phyloP scores from a whole-genome alignment of 2,113 vertebrate genomes.

The Piprites chloris region DNA sequence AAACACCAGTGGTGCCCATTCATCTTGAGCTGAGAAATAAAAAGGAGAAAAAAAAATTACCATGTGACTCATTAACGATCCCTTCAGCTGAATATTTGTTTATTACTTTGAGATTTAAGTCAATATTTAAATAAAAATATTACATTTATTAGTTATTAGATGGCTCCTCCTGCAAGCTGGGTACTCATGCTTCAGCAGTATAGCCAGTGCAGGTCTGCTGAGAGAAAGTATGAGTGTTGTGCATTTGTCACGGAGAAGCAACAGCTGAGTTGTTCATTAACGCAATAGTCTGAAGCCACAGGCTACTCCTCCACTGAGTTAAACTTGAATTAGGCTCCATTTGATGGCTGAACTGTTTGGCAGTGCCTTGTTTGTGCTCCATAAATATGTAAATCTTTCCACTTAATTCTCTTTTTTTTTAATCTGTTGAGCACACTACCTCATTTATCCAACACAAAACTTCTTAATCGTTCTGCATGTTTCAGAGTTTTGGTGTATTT shows the following conservation, averaged over 20 bases:
- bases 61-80: background rate
- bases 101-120: background rate
- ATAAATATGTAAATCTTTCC: slow-evolving; percentile 4
- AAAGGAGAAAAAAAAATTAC: background rate
- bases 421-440: background rate
- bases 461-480: background rate
- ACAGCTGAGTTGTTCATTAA: slow-evolving; percentile 13
- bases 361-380: background rate
- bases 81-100: background rate
- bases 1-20: background rate
- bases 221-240: background rate
- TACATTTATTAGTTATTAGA: background rate
- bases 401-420: background rate
- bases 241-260: background rate
- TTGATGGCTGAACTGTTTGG: slow-evolving; percentile 2
- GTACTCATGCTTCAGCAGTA: background rate
- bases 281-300: background rate
- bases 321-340: background rate
- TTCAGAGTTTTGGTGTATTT: background rate
- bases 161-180: background rate
- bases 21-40: background rate
- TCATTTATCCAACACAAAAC: background rate
- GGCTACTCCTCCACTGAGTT: background rate
- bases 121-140: background rate
- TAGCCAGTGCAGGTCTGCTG: background rate